A percentile compares a stretch with the other conserved stretches of the same genome.
Conservation (phyloP, 2,888 invertebrate genomes). For the Apodemia zela region DNA sequence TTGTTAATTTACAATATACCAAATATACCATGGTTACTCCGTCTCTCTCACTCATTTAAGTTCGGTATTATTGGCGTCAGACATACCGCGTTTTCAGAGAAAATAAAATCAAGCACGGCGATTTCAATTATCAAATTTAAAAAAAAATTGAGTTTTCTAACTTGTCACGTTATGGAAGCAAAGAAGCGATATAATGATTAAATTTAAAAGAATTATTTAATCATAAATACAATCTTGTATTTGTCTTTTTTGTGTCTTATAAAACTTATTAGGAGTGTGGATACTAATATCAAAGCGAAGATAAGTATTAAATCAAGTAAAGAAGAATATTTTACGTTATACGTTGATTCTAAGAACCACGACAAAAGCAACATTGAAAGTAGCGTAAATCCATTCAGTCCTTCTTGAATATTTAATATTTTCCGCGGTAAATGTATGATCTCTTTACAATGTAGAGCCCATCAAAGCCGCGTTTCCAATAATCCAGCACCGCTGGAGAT, state of each 20-base stretch:
- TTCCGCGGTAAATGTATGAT: slow-evolving; percentile 47
- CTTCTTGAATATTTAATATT: slow-evolving; percentile 65
- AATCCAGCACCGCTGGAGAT: slow-evolving; percentile 54
- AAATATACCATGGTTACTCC: too few species aligned
- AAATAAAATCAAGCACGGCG: too few species aligned
- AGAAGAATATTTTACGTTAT: neutral
- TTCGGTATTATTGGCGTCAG: too few species aligned
- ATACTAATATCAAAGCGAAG: neutral
- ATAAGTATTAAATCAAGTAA: neutral
- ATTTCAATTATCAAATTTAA: too few species aligned
- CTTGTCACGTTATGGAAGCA: too few species aligned
- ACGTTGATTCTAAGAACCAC: slow-evolving; percentile 9
- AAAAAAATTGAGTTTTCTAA: too few species aligned
- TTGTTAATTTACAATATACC: too few species aligned
- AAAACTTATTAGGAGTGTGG: neutral
- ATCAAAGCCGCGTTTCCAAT: slow-evolving; percentile 50
- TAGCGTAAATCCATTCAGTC: slow-evolving; percentile 41
- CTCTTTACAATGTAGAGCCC: slow-evolving; percentile 52
- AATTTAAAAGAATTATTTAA: too few species aligned
- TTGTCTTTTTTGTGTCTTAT: neutral
- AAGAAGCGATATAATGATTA: too few species aligned
- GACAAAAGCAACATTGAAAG: slow-evolving; percentile 25
- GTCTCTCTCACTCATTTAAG: too few species aligned
- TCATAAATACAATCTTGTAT: neutral
- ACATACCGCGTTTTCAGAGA: too few species aligned